Evolutionary conservation across 1,140 invertebrate species (phyloP), one percentile per base, ranked within the genome.

Genomic region (Aphaenogaster rudis): DNA sequence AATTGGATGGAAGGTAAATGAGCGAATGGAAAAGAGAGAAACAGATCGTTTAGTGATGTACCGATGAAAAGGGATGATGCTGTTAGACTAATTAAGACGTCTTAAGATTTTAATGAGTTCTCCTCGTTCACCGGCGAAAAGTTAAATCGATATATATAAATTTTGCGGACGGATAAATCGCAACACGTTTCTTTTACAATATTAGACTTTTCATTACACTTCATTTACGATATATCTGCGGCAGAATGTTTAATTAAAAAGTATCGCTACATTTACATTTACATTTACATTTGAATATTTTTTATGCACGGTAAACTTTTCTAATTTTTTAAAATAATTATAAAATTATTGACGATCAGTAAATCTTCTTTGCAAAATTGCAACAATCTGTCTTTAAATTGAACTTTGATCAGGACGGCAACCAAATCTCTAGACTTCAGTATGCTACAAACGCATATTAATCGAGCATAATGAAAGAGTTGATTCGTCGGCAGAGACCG

Each of bases 21-120:
- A 88, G 57, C 50, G 50, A 78, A 48, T 63, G 57, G 76, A 15
- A 67, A 80, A 67, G n/a, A n/a, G 69, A 17, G 80, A 61, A 84
- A 76, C 52, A 59, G 74, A 39, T 33, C 61, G 59, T 64, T 67
- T 79, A 90, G 45, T 86, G 81, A 90, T 72, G 88, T 86, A 92
- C 78, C 64, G 57, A 77, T 84, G 88, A 92, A 87, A 89, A 88
- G 88, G 86, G 88, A 91, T 86, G 91, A 89, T 90, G 90, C 92
- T 92, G 88, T 93, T 93, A 93, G 59, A 52, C 90, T 93, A 93
- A 93, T 93, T 92, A 92, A 93, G 80, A 33, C 72, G 59, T 81
- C 76, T 90, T 91, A 90, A 93, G 88, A 88, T 91, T 91, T 90
- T 91, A 93, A 93, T 91, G 87, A 89, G 86, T 93, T 88, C 89